These are phyloP conservation scores for Progne subis DNA, from an alignment of 2,113 vertebrate species.

Conservation along the genomic window DNA sequence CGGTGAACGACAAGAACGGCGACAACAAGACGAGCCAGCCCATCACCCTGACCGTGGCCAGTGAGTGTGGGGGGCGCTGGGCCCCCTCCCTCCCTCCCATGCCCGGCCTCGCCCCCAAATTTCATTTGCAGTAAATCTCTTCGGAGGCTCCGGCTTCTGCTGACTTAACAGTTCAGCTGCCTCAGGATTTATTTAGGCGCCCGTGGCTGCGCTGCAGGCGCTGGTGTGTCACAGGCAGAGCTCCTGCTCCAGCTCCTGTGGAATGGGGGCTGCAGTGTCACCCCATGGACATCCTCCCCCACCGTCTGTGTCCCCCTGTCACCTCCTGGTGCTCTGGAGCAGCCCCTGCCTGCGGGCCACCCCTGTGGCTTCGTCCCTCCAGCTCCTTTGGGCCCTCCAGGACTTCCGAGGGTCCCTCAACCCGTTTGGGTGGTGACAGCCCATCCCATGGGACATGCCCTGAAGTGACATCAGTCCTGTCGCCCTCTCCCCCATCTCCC, in stretches of 20 bases:
- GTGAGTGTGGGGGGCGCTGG: conserved; percentile 75
- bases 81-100: neutral
- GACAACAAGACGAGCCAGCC: conserved; percentile 99
- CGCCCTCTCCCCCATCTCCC: fast-evolving
- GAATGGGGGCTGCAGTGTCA: neutral
- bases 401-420: fast-evolving
- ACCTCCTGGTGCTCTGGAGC: neutral
- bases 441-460: neutral
- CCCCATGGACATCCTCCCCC: fast-evolving
- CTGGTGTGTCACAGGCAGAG: neutral
- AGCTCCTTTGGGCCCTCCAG: neutral
- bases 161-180: conserved; percentile 10
- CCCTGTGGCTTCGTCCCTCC: fast-evolving
- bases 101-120: neutral
- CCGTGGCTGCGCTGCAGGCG: neutral
- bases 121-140: conserved; percentile 66
- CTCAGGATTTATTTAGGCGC: conserved; percentile 8
- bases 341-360: neutral
- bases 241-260: neutral
- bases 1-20: conserved; percentile 96
- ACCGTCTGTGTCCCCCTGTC: fast-evolving
- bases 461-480: neutral
- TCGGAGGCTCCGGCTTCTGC: neutral
- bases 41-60: conserved; percentile 89
- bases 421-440: neutral